Conservation (phyloP, 1,140 invertebrate species). For the Zophobas morio region DNA sequence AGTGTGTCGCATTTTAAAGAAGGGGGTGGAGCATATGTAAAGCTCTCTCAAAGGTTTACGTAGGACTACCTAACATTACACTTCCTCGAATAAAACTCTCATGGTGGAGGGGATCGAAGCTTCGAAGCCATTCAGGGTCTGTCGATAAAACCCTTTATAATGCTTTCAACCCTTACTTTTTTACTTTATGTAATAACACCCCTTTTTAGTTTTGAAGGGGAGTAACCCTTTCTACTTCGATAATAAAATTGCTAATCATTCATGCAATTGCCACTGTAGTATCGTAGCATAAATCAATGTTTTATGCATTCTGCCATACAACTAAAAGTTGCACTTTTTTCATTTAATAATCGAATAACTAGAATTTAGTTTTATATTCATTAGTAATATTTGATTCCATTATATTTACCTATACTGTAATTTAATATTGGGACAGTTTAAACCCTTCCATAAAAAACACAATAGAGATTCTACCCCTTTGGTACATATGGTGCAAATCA, state of each 20-base stretch:
- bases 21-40: constrained; percentile 61
- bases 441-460: constrained; percentile 34
- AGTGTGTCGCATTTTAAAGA: constrained; percentile 38
- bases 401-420: background rate
- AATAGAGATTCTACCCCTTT: constrained; percentile 16
- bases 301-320: too few relatives aligned
- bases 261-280: too few relatives aligned
- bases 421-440: constrained; percentile 17
- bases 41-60: constrained; percentile 55
- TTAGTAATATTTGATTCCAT: background rate
- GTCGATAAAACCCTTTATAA: constrained; percentile 38
- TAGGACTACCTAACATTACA: constrained; percentile 47
- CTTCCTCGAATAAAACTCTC: constrained; percentile 42
- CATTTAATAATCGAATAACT: too few relatives aligned
- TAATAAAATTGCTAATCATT: background rate
- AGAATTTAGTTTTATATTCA: too few relatives aligned
- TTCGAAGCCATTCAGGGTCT: constrained; percentile 18
- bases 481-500: constrained; percentile 19
- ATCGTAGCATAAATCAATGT: background rate
- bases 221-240: constrained; percentile 55
- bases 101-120: constrained; percentile 52
- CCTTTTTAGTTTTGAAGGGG: constrained; percentile 52
- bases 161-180: constrained; percentile 51
- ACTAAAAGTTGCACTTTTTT: too few relatives aligned
- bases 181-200: constrained; percentile 47